Percentiles rank a stretch among this genome's conserved stretches.
Conservation (phyloP, 2,797 vertebrate species). For the Sylvia borin region DNA sequence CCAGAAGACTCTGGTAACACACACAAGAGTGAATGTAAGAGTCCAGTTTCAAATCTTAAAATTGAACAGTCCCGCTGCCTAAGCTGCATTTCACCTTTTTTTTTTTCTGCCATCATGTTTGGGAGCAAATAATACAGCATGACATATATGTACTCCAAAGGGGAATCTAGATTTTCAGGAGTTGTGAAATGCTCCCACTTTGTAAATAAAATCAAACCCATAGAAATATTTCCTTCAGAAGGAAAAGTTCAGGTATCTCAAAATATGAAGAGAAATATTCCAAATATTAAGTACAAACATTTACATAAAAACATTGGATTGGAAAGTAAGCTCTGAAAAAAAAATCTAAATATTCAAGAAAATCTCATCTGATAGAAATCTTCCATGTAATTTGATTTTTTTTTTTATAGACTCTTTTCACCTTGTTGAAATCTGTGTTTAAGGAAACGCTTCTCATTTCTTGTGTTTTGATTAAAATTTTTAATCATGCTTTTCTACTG, state of each 20-base stretch:
- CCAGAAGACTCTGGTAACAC: not conserved
- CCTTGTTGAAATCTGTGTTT: not conserved
- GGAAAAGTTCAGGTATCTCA: not conserved
- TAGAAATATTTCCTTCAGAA: not conserved
- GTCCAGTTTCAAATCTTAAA: not conserved
- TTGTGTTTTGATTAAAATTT: not conserved
- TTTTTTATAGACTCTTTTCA: not conserved
- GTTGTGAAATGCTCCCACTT: not conserved
- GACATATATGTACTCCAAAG: not conserved
- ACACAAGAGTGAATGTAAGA: not conserved
- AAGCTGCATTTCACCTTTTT: not conserved
- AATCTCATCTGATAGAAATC: not conserved
- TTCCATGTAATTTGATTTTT: not conserved
- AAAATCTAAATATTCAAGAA: not conserved
- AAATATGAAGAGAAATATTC: not conserved
- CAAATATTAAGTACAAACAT: not conserved
- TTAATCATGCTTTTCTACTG: not conserved
- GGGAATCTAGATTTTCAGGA: not conserved
- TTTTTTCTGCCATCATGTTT: not conserved
- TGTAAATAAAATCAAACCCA: not conserved
- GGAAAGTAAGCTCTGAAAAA: not conserved
- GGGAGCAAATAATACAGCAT: not conserved
- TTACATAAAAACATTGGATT: not conserved
- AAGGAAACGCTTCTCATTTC: not conserved
- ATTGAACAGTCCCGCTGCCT: not conserved